Percentiles rank a stretch among this genome's conserved stretches.
These are phyloP conservation scores for Drosophila leontia DNA, from an alignment of 1,140 invertebrate genomes.

Conservation along the genomic window DNA sequence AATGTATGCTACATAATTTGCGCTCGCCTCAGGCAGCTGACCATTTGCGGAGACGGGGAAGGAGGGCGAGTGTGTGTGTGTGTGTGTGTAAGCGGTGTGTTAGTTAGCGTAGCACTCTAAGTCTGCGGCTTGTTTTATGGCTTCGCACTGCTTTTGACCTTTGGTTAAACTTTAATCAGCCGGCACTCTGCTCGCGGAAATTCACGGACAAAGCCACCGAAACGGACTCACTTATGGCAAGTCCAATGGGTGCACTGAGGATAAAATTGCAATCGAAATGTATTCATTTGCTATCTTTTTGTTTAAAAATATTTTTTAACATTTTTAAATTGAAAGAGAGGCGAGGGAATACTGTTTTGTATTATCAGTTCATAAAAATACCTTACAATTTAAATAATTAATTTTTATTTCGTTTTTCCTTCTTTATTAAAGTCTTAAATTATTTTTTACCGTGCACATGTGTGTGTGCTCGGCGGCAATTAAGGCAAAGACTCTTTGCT, in stretches of 20 bases:
- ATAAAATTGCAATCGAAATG: not conserved
- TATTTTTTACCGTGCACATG: not conserved
- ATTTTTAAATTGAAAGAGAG: not conserved
- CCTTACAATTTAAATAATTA: not conserved
- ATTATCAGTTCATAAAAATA: not conserved
- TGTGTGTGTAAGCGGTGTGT: constrained; percentile 33
- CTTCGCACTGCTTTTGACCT: constrained; percentile 81
- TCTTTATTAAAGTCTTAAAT: not conserved
- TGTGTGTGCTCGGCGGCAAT: constrained; percentile 38
- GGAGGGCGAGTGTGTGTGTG: not conserved
- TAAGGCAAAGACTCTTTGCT: constrained; percentile 47
- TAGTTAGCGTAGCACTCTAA: constrained; percentile 47
- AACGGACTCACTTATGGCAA: constrained; percentile 25
- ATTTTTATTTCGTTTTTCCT: not conserved
- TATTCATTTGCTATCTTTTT: not conserved
- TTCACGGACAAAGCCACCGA: constrained; percentile 30
- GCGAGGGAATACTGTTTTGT: too few relatives aligned
- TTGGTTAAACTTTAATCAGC: constrained; percentile 79
- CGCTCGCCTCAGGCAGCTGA: constrained; percentile 57
- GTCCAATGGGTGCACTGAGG: not conserved
- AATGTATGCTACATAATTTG: constrained; percentile 81
- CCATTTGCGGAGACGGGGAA: constrained; percentile 20
- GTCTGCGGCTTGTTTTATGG: constrained; percentile 82
- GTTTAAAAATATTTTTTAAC: not conserved
- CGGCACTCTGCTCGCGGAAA: constrained; percentile 37